Evolutionary conservation across 2,888 invertebrate species (phyloP), one percentile per base, ranked within the genome.

Genomic region (Cosmorhoe ocellata): DNA sequence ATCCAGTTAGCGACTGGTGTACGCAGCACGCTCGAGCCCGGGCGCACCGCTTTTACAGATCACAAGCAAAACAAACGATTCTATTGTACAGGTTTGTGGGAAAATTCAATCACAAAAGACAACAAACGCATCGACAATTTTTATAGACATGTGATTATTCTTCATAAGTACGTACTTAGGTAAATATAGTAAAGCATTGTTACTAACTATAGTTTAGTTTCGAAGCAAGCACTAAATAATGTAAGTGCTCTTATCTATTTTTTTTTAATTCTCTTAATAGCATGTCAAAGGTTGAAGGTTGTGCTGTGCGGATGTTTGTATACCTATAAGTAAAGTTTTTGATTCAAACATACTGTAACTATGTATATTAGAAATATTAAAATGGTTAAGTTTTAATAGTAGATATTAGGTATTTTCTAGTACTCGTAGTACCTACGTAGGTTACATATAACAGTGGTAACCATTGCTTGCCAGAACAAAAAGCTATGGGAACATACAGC

Each of bases 51-150:
- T 71, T 64, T 67, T 66, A 65, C 74, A 66, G 74, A 76, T 76
- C 76, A 76, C 76, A 65, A 64, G 73, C 77, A 79, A 84, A 85
- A 85, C 84, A 82, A 75, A 76, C 76, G 68, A 68, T 68, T 79
- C 80, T 69, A 86, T 86, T 87, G 85, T 86, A 69, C 65, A 58
- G 64, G 68, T 61, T 76, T 82, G 81, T 89, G 89, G 80, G 88
- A 89, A 88, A 80, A 81, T 61, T 78, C 63, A 62, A 76, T 74
- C 74, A 81, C 77, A 80, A 81, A 76, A 81, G 72, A 76, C 77
- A 76, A 69, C 73, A 73, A 75, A 74, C 67, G 68, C 70, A 68
- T 69, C 61, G 58, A 64, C 61, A 57, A 66, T 69, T 74, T 69
- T 69, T 66, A 66, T 58, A 50, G 54, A 51, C 52, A 59, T 58